Evolutionary conservation across 2,113 vertebrate genomes (phyloP).

Genomic region (Paramormyrops kingsleyae): DNA sequence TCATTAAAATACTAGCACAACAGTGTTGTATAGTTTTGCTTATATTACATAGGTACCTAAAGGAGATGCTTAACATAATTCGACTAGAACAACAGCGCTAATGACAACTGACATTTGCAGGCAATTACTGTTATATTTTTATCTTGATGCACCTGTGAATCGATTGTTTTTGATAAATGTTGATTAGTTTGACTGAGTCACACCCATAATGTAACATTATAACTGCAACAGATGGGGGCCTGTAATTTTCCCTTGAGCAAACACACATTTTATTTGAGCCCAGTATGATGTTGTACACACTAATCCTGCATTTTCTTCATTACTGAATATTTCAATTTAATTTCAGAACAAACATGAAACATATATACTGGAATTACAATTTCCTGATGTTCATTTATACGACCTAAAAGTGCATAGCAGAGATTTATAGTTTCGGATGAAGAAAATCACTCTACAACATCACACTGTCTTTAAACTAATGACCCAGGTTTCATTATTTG

Average conservation of each 20-base stretch:
- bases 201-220: not conserved
- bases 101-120: not conserved
- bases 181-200: not conserved
- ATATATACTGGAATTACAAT: not conserved
- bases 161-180: not conserved
- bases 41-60: not conserved
- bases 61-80: not conserved
- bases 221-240: not conserved
- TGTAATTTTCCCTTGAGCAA: not conserved
- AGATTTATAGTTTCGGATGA: not conserved
- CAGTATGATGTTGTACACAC: not conserved
- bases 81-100: not conserved
- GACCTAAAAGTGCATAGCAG: not conserved
- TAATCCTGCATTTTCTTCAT: not conserved
- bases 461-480: not conserved
- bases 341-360: not conserved
- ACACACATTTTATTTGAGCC: not conserved
- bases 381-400: not conserved
- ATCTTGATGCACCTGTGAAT: not conserved
- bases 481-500: not conserved
- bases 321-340: not conserved
- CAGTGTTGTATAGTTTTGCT: not conserved
- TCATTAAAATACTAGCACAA: not conserved
- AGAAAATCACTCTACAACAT: not conserved
- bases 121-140: not conserved